These are phyloP conservation scores for Penaeus chinensis DNA, from an alignment of 1,140 invertebrate genomes.

Conservation along the genomic window DNA sequence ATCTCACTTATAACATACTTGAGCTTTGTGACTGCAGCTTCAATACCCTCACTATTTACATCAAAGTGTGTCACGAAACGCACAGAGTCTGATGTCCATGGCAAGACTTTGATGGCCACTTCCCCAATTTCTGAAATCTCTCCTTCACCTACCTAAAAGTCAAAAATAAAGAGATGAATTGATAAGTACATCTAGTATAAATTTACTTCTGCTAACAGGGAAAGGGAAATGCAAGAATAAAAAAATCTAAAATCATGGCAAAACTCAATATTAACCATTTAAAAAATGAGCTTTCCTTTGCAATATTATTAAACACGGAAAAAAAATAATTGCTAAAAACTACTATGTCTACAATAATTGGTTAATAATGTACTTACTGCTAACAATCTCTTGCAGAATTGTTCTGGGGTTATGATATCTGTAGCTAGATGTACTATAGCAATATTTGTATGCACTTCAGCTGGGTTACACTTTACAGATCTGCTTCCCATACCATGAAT, in stretches of 20 bases:
- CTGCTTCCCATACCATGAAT: slow-evolving; percentile 28
- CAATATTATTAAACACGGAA: too few species aligned
- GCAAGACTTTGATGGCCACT: slow-evolving; percentile 36
- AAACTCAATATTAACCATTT: too few species aligned
- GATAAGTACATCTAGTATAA: not conserved
- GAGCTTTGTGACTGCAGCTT: slow-evolving; percentile 33
- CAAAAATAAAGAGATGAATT: not conserved
- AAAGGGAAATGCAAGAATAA: too few species aligned
- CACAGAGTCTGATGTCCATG: slow-evolving; percentile 30
- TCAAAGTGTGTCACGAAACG: slow-evolving; percentile 52
- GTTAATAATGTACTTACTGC: slow-evolving; percentile 18
- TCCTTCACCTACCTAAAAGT: slow-evolving; percentile 35
- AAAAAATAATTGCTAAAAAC: too few species aligned
- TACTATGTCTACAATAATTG: too few species aligned
- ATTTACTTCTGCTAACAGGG: too few species aligned
- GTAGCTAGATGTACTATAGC: slow-evolving; percentile 37
- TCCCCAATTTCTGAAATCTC: slow-evolving; percentile 35
- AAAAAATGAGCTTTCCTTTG: too few species aligned
- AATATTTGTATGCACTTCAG: slow-evolving; percentile 48
- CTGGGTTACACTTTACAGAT: slow-evolving; percentile 25
- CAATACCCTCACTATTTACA: slow-evolving; percentile 8
- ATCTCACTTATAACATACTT: slow-evolving; percentile 43
- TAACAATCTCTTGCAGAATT: slow-evolving; percentile 37
- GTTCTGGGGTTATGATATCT: slow-evolving; percentile 29
- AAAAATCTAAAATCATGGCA: too few species aligned